Conservation (phyloP, 2,888 invertebrate genomes). For the Lobophora halterata region DNA sequence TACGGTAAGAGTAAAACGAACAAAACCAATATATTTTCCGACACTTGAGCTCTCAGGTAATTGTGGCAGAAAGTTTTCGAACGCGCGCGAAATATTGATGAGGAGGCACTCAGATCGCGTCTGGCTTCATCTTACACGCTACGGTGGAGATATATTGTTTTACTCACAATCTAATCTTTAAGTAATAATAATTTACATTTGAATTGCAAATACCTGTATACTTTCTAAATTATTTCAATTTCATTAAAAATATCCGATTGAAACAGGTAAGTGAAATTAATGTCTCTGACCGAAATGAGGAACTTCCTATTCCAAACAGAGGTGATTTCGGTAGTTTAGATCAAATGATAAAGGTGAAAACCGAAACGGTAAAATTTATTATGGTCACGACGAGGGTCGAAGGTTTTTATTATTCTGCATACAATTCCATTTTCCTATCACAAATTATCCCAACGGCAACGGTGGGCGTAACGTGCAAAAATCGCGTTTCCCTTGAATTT, state of each 20-base stretch:
- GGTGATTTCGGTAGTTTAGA: conserved; percentile 45
- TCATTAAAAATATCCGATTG: conserved; percentile 1
- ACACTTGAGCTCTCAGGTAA: conserved; percentile 80
- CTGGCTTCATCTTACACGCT: conserved; percentile 27
- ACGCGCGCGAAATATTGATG: conserved; percentile 76
- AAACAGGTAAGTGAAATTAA: conserved; percentile 15
- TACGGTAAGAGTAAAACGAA: conserved; percentile 60
- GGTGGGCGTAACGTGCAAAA: conserved; percentile 70
- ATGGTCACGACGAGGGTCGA: conserved; percentile 65
- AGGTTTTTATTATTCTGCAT: conserved; percentile 76
- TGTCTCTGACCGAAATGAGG: conserved; percentile 15
- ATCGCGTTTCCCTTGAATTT: conserved; percentile 60
- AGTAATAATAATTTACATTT: background rate
- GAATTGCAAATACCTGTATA: conserved; percentile 2
- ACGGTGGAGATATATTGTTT: conserved; percentile 11
- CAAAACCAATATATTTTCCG: conserved; percentile 79
- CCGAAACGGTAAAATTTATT: conserved; percentile 65
- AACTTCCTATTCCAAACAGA: conserved; percentile 26
- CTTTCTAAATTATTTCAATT: background rate
- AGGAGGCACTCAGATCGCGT: conserved; percentile 43
- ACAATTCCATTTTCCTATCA: conserved; percentile 76
- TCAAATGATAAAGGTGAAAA: conserved; percentile 49
- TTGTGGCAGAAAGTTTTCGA: conserved; percentile 78
- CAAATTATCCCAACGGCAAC: conserved; percentile 70
- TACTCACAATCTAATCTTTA: conserved; percentile 3